Percentiles rank a stretch among this genome's conserved stretches.
phyloP scores from a whole-genome alignment of 2,797 vertebrate species.

The Danio albolineatus region DNA sequence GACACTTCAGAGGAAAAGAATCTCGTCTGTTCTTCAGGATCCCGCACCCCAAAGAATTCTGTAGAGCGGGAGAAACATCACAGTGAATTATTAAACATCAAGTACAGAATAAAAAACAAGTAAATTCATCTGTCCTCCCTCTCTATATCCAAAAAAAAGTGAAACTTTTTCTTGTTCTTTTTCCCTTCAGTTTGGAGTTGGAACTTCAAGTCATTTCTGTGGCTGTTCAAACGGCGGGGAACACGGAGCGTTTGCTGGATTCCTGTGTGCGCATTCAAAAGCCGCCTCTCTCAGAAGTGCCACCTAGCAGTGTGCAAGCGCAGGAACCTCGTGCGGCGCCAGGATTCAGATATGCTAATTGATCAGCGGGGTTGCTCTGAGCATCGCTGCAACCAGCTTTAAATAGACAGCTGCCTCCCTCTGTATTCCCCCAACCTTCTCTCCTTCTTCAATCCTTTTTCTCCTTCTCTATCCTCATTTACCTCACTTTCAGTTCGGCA shows the following conservation, averaged over 20 bases:
- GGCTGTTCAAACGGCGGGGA: conserved; percentile 81
- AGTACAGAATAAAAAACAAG: conserved; percentile 54
- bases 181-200: conserved; percentile 79
- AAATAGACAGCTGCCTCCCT: conserved; percentile 84
- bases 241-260: conserved; percentile 71
- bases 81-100: conserved; percentile 83
- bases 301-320: conserved; percentile 83
- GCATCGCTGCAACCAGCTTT: conserved; percentile 81
- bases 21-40: conserved; percentile 19
- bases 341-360: conserved; percentile 89
- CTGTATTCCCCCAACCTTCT: conserved; percentile 78
- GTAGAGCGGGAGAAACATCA: conserved; percentile 71
- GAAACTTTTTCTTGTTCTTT: conserved; percentile 70
- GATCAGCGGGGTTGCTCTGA: conserved; percentile 83
- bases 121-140: conserved; percentile 76
- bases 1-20: conserved; percentile 20
- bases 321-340: conserved; percentile 77
- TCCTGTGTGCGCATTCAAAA: conserved; percentile 80
- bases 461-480: not conserved
- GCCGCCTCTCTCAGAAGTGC: conserved; percentile 82
- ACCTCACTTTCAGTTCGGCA: not conserved
- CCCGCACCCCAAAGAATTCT: conserved; percentile 18
- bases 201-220: conserved; percentile 82
- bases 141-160: conserved; percentile 62
- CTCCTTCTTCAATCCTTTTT: conserved; percentile 67